Percentiles rank a stretch among this genome's conserved stretches.
phyloP scores from a whole-genome alignment of 2,888 invertebrate species.

The Troides oblongomaculatus region DNA sequence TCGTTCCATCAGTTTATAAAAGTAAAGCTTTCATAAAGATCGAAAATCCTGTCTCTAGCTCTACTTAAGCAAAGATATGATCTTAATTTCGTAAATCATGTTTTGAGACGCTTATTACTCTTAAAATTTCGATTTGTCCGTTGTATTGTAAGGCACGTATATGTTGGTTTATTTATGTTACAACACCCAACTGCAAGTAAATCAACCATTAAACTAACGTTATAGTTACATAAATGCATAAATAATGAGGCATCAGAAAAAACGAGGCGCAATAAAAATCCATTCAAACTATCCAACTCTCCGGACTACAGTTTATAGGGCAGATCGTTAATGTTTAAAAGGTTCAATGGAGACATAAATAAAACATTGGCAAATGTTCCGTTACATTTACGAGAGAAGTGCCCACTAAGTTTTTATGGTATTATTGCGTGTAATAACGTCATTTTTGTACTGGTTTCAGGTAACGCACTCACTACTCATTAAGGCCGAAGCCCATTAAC shows the following conservation, averaged over 20 bases:
- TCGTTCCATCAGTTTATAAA: too few species aligned
- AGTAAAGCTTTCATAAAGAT: too few species aligned
- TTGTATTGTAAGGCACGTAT: not conserved
- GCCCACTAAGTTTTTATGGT: conserved; percentile 40
- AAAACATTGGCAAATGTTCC: conserved; percentile 40
- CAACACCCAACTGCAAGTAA: not conserved
- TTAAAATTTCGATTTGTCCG: too few species aligned
- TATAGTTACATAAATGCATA: conserved; percentile 7
- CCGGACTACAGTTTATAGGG: conserved; percentile 29
- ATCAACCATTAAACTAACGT: not conserved
- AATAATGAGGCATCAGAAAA: conserved; percentile 17
- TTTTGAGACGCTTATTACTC: too few species aligned
- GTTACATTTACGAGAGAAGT: conserved; percentile 39
- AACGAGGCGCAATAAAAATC: conserved; percentile 15
- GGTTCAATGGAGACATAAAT: conserved; percentile 38
- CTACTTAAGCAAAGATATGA: too few species aligned
- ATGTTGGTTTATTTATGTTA: not conserved
- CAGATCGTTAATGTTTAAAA: conserved; percentile 32
- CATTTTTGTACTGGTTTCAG: conserved; percentile 42
- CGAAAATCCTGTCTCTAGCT: too few species aligned
- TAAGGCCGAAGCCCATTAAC: conserved; percentile 13
- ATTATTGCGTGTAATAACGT: conserved; percentile 40
- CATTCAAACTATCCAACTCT: conserved; percentile 32
- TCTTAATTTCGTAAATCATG: too few species aligned
- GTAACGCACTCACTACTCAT: conserved; percentile 35